Base-by-base conservation (phyloP, 2,797 vertebrate genomes). In the Antennarius maculatus region DNA sequence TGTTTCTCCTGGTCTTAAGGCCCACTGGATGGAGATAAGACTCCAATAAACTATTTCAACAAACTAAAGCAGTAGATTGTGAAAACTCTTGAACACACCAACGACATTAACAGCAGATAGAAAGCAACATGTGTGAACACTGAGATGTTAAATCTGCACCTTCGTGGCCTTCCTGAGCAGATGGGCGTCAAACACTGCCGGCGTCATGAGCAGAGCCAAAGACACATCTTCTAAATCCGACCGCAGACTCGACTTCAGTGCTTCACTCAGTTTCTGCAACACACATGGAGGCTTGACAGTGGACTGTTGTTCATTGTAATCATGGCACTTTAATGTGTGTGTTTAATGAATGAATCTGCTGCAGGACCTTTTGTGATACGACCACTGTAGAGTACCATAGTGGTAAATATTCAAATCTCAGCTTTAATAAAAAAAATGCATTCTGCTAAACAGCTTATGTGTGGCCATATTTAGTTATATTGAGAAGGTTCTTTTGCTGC, bases 151-250 rank as follows among this genome's bases (percentile, higher is more conserved):
- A 7, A 37, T 34, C 5, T 34, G 54, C 13, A 98, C 97, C 94
- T 96, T 95, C 84, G 95, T 95, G 74, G 95, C 91, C 5, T 77
- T 78, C 70, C 90, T 91, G 29, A 99, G 83, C 65, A 92, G 89
- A 64, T 94, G 85, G 49, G 97, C 96, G 70, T 99, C 96, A 79
- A 92, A 95, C 10, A 94, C 90, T 39, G 94, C 90, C 17, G 95
- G 95, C 1, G 92, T 90, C 93, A 95, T 96, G 56, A 99, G 84
- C 9, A 99, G 64, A 65, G 92, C 94, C 81, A 98, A 69, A 64
- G 61, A 81, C 13, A 95, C 89, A 0, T 95, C 91, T 74, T 97
- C 95, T 0, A 96, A 71, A 39, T 94, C 53, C 1, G 92, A 88
- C 29, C 71, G 90, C 23, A 98, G 90, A 18, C 70, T 93, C 1